Conservation (phyloP, 2,113 vertebrate species). For the Micronycteris hirsuta region DNA sequence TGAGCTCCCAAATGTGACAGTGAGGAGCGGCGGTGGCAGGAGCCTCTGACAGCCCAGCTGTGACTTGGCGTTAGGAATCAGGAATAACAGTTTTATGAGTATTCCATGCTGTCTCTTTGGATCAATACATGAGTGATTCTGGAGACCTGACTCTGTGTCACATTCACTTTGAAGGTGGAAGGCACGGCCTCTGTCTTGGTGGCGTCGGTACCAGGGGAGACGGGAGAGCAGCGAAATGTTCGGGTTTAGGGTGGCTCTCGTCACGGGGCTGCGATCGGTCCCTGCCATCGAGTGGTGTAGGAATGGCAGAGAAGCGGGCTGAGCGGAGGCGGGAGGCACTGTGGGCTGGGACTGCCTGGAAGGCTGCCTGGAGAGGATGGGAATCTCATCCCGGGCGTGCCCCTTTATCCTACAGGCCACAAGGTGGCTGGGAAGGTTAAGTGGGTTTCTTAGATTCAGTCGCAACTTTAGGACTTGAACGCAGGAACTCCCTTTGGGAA, state of each 20-base stretch:
- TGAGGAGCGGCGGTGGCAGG: neutral
- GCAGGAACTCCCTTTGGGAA: neutral
- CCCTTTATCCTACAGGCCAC: neutral
- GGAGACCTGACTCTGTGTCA: neutral
- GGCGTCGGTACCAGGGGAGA: neutral
- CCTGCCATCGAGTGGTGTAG: neutral
- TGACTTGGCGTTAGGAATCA: neutral
- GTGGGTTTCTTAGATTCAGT: neutral
- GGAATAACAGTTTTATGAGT: neutral
- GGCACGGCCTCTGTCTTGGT: neutral
- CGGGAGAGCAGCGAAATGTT: neutral
- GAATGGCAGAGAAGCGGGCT: neutral
- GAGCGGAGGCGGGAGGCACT: neutral
- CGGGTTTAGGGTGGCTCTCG: neutral
- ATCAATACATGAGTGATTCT: neutral
- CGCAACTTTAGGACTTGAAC: neutral
- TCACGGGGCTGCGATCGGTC: neutral
- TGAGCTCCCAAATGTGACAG: neutral
- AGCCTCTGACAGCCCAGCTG: neutral
- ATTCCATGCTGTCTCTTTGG: neutral
- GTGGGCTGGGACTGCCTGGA: neutral
- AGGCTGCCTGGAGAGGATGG: neutral
- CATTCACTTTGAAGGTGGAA: neutral
- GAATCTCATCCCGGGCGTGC: accelerated
- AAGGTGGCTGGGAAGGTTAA: neutral